Percentiles rank a stretch among this genome's conserved stretches.
phyloP scores from a whole-genome alignment of 2,113 vertebrate genomes.

The Esox niger region DNA sequence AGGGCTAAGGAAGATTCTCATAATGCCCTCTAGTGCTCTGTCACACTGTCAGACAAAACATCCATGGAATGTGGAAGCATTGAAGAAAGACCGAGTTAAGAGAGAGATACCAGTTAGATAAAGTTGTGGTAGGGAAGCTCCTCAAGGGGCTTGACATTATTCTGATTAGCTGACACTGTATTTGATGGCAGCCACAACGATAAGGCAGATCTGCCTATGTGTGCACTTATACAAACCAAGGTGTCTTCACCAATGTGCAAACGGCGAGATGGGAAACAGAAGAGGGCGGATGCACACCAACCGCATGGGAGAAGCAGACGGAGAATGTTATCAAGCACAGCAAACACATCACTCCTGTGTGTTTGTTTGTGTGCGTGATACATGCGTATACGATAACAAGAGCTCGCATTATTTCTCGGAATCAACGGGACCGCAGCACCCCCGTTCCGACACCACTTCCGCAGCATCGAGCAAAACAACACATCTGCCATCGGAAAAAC shows the following conservation, averaged over 20 bases:
- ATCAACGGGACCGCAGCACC: slow-evolving; percentile 56
- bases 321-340: slow-evolving; percentile 39
- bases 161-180: slow-evolving; percentile 66
- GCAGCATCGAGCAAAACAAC: slow-evolving; percentile 48
- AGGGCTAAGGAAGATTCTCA: no score
- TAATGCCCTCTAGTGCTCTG: no score
- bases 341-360: slow-evolving; percentile 32
- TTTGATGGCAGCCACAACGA: slow-evolving; percentile 42
- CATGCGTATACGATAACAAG: slow-evolving; percentile 60
- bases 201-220: slow-evolving; percentile 62
- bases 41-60: slow-evolving; percentile 32
- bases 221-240: slow-evolving; percentile 48
- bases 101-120: slow-evolving; percentile 37
- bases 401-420: slow-evolving; percentile 71
- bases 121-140: slow-evolving; percentile 61
- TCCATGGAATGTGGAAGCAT: slow-evolving; percentile 14
- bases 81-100: slow-evolving; percentile 21
- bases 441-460: slow-evolving; percentile 59
- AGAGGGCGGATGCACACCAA: slow-evolving; percentile 26
- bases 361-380: slow-evolving; percentile 31
- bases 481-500: slow-evolving; percentile 30
- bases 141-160: slow-evolving; percentile 36
- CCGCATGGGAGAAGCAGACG: slow-evolving; percentile 41
- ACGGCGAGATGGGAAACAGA: slow-evolving; percentile 44
- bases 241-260: slow-evolving; percentile 44